Base-by-base conservation (phyloP, 2,113 vertebrate genomes). In the Meleagris gallopavo region DNA sequence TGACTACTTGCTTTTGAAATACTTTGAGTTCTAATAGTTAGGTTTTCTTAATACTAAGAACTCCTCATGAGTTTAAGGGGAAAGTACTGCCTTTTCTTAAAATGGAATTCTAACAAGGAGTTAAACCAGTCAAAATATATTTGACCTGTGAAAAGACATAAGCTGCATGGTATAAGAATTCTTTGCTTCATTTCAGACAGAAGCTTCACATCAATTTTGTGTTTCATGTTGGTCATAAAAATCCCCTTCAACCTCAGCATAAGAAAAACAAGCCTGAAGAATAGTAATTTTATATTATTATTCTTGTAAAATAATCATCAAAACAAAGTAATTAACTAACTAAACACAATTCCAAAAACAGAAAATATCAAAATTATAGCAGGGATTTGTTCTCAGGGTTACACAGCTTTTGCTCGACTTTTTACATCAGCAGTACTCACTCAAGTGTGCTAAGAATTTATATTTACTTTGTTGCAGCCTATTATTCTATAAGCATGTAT, bases 391-490 rank as follows among this genome's bases (percentile, higher is more conserved):
- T 76, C 36, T 91, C 36, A 55, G 12, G 11, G 5, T 69, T 91
- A 40, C 0, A 0, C 1, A 6, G 6, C 1, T 86, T 91, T 71
- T 89, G 5, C 3, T 62, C 32, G 67, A 18, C 7, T 8, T 77
- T 20, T 93, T 61, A 41, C 3, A 50, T 65, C 36, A 91, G 10
- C 20, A 70, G 45, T 9, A 80, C 58, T 82, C 15, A 72, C 15
- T 84, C 12, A 82, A 80, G 13, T 80, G 27, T 58, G 76, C 66
- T 66, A 85, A 83, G 32, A 17, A 46, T 69, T 66, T 73, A 21
- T 80, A 48, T 87, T 83, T 85, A 76, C 29, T 86, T 90, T 12
- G 70, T 55, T 73, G 21, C 6, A 76, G 22, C 64, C 7, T 94
- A 16, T 90, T 71, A 72, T 30, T 93, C 40, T 79, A 10, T 14